These are phyloP conservation scores for Poecilobothrus nobilitatus DNA, from an alignment of 2,888 invertebrate species.

Conservation along the genomic window DNA sequence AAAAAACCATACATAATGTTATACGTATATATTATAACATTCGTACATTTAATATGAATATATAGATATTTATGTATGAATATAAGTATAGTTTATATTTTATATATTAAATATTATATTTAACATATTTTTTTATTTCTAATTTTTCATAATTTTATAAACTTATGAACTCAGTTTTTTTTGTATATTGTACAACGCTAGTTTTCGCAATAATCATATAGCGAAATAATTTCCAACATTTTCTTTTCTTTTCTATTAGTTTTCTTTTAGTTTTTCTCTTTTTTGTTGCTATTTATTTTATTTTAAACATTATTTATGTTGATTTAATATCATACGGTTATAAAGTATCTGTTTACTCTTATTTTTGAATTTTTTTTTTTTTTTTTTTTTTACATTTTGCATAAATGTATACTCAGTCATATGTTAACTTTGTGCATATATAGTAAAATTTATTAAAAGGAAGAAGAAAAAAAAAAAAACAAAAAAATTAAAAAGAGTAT, in stretches of 20 bases:
- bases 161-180: neutral
- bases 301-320: constrained; percentile 4
- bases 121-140: neutral
- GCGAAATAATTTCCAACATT: neutral
- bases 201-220: neutral
- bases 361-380: neutral
- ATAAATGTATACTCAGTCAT: too few species aligned
- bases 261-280: neutral
- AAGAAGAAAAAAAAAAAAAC: too few species aligned
- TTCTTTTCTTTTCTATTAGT: neutral
- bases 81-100: too few species aligned
- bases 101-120: too few species aligned
- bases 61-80: too few species aligned
- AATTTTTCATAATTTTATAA: neutral
- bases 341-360: neutral
- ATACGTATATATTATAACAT: too few species aligned
- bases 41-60: too few species aligned
- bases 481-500: too few species aligned
- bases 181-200: neutral
- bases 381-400: too few species aligned
- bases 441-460: too few species aligned
- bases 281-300: neutral
- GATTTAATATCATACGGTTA: neutral
- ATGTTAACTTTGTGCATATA: too few species aligned
- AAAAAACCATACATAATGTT: too few species aligned